Conservation (phyloP, 53 echinoderm and acorn worm species). For the Astropecten irregularis region DNA sequence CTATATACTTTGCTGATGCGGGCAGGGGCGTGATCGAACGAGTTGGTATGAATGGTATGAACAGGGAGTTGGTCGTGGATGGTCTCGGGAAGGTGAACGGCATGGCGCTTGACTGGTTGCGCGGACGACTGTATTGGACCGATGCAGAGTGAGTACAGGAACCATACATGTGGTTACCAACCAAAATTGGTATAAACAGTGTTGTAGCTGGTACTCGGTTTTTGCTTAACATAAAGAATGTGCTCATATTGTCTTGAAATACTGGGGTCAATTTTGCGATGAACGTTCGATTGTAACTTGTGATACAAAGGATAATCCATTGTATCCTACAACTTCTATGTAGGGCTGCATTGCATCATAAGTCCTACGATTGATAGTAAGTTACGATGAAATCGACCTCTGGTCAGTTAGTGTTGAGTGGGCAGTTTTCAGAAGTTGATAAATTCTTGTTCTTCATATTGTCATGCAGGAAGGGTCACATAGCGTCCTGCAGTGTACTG, state of each 20-base stretch:
- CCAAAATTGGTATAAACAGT: background rate
- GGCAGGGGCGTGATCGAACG: conserved; percentile 78
- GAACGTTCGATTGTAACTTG: too few relatives aligned
- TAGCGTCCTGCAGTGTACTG: conserved; percentile 69
- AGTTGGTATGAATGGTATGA: conserved; percentile 65
- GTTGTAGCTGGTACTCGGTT: background rate
- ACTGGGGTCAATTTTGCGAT: too few relatives aligned
- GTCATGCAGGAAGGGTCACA: conserved; percentile 64
- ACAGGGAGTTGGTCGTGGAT: conserved; percentile 57
- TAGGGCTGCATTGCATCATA: too few relatives aligned
- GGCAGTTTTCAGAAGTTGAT: too few relatives aligned
- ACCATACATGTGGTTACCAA: background rate
- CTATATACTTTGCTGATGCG: conserved; percentile 84
- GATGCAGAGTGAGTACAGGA: conserved; percentile 75
- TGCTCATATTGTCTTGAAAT: too few relatives aligned
- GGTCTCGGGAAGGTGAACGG: conserved; percentile 73
- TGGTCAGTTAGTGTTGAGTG: too few relatives aligned
- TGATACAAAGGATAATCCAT: too few relatives aligned
- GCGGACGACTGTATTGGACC: conserved; percentile 88
- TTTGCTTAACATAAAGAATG: too few relatives aligned
- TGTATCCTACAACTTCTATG: too few relatives aligned
- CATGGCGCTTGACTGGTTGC: conserved; percentile 90
- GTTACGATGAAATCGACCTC: too few relatives aligned
- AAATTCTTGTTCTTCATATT: too few relatives aligned
- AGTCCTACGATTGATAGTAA: too few relatives aligned